Base-by-base conservation (phyloP, 2,797 vertebrate species). In the Ficedula albicollis region DNA sequence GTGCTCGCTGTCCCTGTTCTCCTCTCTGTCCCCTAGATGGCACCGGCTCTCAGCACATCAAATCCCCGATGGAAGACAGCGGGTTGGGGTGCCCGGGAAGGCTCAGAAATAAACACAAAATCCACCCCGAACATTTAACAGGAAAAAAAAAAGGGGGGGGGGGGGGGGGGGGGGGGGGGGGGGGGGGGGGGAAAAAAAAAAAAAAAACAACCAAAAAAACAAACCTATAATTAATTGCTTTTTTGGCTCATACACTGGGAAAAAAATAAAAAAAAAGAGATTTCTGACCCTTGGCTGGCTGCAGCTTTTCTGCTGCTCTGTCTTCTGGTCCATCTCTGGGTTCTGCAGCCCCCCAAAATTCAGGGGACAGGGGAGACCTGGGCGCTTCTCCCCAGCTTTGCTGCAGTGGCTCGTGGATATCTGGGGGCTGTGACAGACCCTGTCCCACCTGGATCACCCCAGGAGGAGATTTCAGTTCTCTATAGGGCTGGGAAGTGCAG, bases 11-110 rank as follows among this genome's bases (percentile, higher is more conserved):
- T 32, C 82, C 44, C 17, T 2, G 20, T 43, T 84, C 82, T 59
- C 44, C 36, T 19, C 15, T 38, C n/a, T 39, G 87, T 89, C 92
- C 96, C 69, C 93, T 95, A 97, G 97, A 81, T 97, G 96, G 97
- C 96, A 95, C 6, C 92, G 80, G 72, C 64, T 93, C 75, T 83
- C 95, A 96, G 85, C 89, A 62, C 85, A 97, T 94, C 25, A 36
- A 63, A 79, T 30, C 49, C 56, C 74, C 20, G 27, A 22, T 21
- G 69, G 8, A 38, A 70, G 34, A 0, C 36, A 11, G 39, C 46
- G 2, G 17, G 5, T 5, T 75, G 54, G 10, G 36, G 52, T 21
- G 48, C 39, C 52, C 9, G 26, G 8, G 12, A 41, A 16, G 18
- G 38, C 25, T 49, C 52, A 58, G 44, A 36, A 78, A 22, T 2